These are phyloP conservation scores for Sylvilagus floridanus DNA, from an alignment of 2,797 vertebrate genomes.

Conservation along the genomic window DNA sequence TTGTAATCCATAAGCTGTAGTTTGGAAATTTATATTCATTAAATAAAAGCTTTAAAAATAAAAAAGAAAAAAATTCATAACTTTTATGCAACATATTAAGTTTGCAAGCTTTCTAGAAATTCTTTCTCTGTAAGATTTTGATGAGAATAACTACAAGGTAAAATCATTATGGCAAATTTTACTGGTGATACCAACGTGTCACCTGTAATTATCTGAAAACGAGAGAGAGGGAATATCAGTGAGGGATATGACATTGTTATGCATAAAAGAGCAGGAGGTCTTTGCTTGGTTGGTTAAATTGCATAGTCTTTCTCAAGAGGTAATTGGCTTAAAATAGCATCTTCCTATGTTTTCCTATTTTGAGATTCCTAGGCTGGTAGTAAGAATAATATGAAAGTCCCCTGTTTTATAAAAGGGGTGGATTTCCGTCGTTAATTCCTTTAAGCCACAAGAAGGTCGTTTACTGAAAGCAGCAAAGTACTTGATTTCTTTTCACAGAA, in stretches of 20 bases:
- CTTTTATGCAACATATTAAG: neutral
- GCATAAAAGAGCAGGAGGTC: neutral
- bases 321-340: neutral
- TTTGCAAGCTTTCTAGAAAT: neutral
- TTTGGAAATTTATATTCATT: no score
- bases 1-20: no score
- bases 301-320: neutral
- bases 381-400: neutral
- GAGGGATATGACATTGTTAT: neutral
- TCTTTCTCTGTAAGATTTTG: conserved; percentile 18
- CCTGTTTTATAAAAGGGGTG: neutral
- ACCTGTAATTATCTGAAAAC: neutral
- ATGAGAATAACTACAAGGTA: neutral
- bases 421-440: neutral
- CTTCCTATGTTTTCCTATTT: neutral
- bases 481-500: neutral
- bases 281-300: neutral
- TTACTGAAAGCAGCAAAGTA: neutral
- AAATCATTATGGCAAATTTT: neutral
- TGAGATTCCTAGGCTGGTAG: neutral
- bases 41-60: no score
- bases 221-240: neutral
- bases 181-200: neutral
- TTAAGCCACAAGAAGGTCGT: neutral
- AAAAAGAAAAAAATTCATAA: neutral